Evolutionary conservation across 1,140 invertebrate genomes (phyloP), one percentile per base, ranked within the genome.

Genomic region (Euborellia annulipes): DNA sequence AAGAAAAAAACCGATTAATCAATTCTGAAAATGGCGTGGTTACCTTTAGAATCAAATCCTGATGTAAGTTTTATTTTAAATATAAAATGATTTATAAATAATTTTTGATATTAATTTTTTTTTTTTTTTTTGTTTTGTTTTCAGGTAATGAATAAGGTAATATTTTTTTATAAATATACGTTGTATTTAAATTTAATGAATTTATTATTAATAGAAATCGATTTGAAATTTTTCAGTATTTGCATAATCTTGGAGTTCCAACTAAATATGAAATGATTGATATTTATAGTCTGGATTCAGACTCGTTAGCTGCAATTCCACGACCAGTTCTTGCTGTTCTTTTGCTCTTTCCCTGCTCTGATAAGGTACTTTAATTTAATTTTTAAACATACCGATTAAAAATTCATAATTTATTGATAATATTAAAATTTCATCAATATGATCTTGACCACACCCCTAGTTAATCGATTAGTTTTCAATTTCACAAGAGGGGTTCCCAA

Each of bases 21-120:
- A 27, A 27, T 38, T 6, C 8, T 6, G 4, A 57, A 46, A 40
- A 65, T 69, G 59, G 61, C 66, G 57, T 82, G 79, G 75, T 66
- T 88, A 47, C 87, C 88, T 6, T 66, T 93, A 32, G 88, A 94
- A 73, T 92, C 88, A 0, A 93, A 93, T 65, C 88, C 89, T 1
- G 87, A 91, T 54, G 87, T 85, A 65, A 72, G 64, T 34, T 34
- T 30, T n/a, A n/a, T 50, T 34, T 22, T 18, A 8, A 37, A 30
- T 37, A 2, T 16, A 42, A 37, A 45, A 47, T 22, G 21, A 9
- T 14, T 45, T 27, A 36, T 41, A 38, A 37, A 16, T 6, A 19
- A 14, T 14, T 45, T 41, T 14, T 49, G 21, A 36, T 20, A 40
- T 22, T 2, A 47, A 41, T 42, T 13, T 45, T 55, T 32, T 44